Base-by-base conservation (phyloP, 2,888 invertebrate species). In the Cryptocheilus praepositus region DNA sequence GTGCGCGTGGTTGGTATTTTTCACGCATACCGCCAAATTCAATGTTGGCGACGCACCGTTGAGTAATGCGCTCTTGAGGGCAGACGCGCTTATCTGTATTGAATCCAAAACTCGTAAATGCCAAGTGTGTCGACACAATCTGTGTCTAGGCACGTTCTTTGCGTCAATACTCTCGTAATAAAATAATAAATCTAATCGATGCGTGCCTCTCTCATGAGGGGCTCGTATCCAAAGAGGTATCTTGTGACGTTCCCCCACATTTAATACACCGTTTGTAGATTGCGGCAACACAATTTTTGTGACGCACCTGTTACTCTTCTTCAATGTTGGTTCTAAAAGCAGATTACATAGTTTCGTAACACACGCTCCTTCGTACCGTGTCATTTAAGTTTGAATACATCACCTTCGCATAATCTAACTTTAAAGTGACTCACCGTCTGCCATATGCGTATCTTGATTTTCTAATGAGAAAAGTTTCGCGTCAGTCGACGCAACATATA, bases 211-310 rank as follows among this genome's bases (percentile, higher is more conserved):
- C 52, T 89, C 89, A 73, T 92, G 91, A 0, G 94, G 93, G 0
- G 94, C 94, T 81, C 93, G 92, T 21, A 95, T 88, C 93, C 93
- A 95, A 82, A 94, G 89, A 19, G 91, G 89, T 70, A 92, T 86
- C 56, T 89, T 89, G 84, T 90, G 89, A 67, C 90, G 86, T 78
- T 90, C 85, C 73, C 92, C 89, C 63, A 92, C 90, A 76, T 90
- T 85, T 79, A 93, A 89, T 82, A 89, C 82, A 87, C 91, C 83
- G 18, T 86, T 86, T 51, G 67, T 79, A 0, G 76, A 71, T n/a
- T 74, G 53, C 22, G 89, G 87, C 61, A 91, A 81, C 21, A 82
- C 81, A 55, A 91, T 86, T 66, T 86, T 88, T 8, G 88, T 89
- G 18, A 91, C 87, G 67, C 89, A 89, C 70, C 89, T 89, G 75